Percentiles rank a stretch among this genome's conserved stretches.
Conservation (phyloP, 2,888 invertebrate species). For the Helobdella robusta region DNA sequence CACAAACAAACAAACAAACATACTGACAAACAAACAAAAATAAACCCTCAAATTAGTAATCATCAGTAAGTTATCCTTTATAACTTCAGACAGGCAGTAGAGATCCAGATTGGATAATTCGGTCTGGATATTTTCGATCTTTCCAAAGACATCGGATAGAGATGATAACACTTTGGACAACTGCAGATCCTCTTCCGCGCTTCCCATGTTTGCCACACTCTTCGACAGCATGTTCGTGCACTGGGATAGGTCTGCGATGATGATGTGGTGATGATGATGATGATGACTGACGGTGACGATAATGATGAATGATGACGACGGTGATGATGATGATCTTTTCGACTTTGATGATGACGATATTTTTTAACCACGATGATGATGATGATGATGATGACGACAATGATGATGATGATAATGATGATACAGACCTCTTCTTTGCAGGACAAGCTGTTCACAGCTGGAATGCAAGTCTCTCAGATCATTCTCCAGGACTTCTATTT, state of each 20-base stretch:
- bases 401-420: too few species aligned
- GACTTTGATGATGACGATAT: too few species aligned
- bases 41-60: conserved; percentile 83
- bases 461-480: conserved; percentile 76
- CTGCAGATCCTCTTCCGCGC: conserved; percentile 83
- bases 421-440: conserved; percentile 61
- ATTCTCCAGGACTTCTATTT: conserved; percentile 79
- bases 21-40: too few species aligned
- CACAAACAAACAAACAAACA: too few species aligned
- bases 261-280: background rate
- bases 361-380: too few species aligned
- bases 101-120: conserved; percentile 92
- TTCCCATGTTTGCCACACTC: conserved; percentile 77
- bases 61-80: conserved; percentile 85
- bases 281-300: background rate
- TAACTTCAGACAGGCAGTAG: conserved; percentile 78
- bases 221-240: conserved; percentile 61
- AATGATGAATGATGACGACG: background rate
- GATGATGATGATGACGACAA: background rate
- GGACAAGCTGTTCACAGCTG: conserved; percentile 76
- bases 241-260: conserved; percentile 41
- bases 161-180: conserved; percentile 79
- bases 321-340: conserved; percentile 54
- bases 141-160: conserved; percentile 76
- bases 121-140: conserved; percentile 61